Percentiles rank a stretch among this genome's conserved stretches.
phyloP scores from a whole-genome alignment of 2,797 vertebrate genomes.

The Siniperca undulata region DNA sequence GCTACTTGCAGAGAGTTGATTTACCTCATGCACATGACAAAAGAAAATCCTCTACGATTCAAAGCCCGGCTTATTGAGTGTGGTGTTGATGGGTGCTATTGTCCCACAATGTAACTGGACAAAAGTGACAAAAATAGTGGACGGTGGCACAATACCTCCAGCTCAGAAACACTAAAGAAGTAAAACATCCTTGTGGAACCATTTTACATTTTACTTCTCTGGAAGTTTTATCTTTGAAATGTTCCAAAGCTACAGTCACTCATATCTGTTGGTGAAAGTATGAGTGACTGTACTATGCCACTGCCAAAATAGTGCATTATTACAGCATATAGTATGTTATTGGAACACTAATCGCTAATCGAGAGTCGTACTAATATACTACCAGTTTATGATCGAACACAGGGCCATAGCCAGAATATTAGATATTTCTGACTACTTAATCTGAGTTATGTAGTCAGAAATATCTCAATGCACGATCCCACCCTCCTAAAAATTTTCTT shows the following conservation, averaged over 20 bases:
- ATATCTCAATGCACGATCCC: background rate
- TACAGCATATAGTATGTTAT: background rate
- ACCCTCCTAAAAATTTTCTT: background rate
- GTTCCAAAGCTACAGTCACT: background rate
- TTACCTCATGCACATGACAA: conserved; percentile 18
- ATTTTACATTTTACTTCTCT: background rate
- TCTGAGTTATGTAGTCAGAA: background rate
- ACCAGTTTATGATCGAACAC: background rate
- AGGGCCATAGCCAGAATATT: background rate
- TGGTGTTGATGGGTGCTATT: background rate
- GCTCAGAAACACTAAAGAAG: background rate
- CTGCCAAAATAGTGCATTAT: background rate
- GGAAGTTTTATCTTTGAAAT: background rate
- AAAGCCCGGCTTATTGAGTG: background rate
- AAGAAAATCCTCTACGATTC: conserved; percentile 16
- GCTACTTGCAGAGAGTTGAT: background rate
- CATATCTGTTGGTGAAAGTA: background rate
- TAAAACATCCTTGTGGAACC: background rate
- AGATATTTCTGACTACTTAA: background rate
- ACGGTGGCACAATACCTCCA: background rate
- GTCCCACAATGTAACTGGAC: background rate
- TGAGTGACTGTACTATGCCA: background rate
- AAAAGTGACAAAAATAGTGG: background rate
- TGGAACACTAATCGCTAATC: background rate
- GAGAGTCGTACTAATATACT: background rate